Conservation (phyloP, 2,888 invertebrate genomes). For the Ophion obscuratus region DNA sequence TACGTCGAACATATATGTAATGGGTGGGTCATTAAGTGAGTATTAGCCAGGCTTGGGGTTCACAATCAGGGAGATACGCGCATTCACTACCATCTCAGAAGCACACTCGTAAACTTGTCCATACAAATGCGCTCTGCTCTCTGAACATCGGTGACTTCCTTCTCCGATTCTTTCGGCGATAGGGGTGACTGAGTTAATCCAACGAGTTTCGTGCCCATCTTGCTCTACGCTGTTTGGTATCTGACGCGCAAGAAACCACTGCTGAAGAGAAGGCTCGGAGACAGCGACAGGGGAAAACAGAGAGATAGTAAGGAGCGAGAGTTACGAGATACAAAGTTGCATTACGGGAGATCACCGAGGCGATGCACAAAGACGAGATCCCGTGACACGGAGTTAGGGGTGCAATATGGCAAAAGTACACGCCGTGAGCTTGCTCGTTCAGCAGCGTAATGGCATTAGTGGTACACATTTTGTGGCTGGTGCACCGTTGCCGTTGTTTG, state of each 20-base stretch:
- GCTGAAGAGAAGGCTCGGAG: background rate
- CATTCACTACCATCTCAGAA: slow-evolving; percentile 13
- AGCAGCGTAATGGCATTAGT: slow-evolving; percentile 68
- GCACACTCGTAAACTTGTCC: slow-evolving; percentile 25
- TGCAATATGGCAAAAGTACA: slow-evolving; percentile 46
- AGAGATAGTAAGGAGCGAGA: slow-evolving; percentile 21
- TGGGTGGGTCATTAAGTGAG: slow-evolving; percentile 11
- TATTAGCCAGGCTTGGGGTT: slow-evolving; percentile 15
- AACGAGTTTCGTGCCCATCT: slow-evolving; percentile 28
- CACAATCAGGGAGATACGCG: slow-evolving; percentile 25
- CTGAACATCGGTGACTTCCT: slow-evolving; percentile 15
- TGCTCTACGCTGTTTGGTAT: slow-evolving; percentile 36
- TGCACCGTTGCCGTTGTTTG: slow-evolving; percentile 58
- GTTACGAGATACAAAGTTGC: slow-evolving; percentile 59
- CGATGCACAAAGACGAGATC: slow-evolving; percentile 24
- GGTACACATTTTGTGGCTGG: slow-evolving; percentile 68
- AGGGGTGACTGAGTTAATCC: slow-evolving; percentile 46
- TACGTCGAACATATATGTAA: background rate
- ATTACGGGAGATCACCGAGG: slow-evolving; percentile 47
- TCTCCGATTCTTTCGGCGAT: slow-evolving; percentile 38
- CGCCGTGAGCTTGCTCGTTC: slow-evolving; percentile 47
- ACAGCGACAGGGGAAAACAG: background rate
- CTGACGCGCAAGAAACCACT: slow-evolving; percentile 39
- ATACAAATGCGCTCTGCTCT: slow-evolving; percentile 4
- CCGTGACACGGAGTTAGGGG: slow-evolving; percentile 13